A percentile compares a stretch with the other conserved stretches of the same genome.
phyloP scores from a whole-genome alignment of 2,888 invertebrate genomes.

The Laspeyria flexula region DNA sequence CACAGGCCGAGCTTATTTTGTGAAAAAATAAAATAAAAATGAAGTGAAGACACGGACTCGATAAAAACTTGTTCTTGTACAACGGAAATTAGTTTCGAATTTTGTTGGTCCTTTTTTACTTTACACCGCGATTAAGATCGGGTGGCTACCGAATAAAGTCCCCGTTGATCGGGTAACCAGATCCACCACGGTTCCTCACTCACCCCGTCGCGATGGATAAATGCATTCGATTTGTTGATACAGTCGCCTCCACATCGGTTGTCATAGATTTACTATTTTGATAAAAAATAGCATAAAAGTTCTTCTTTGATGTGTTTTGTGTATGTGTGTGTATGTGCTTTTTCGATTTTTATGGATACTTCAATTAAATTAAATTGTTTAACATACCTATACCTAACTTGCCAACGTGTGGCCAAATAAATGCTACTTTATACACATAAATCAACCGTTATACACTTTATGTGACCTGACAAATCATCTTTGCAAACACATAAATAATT shows the following conservation, averaged over 20 bases:
- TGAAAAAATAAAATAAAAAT: conserved; percentile 45
- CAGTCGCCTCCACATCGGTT: conserved; percentile 43
- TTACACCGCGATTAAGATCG: conserved; percentile 57
- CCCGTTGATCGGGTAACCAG: conserved; percentile 55
- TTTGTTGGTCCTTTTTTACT: conserved; percentile 51
- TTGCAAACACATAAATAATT: not conserved
- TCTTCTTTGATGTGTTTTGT: no score
- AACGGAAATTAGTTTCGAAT: conserved; percentile 56
- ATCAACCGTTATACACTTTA: not conserved
- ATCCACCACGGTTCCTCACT: conserved; percentile 49
- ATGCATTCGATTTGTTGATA: conserved; percentile 45
- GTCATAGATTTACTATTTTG: conserved; percentile 16
- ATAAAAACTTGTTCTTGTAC: conserved; percentile 53
- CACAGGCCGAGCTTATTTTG: conserved; percentile 16
- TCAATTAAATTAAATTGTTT: no score
- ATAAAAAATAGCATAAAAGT: not conserved
- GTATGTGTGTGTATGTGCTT: no score
- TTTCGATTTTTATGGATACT: no score
- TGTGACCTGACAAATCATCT: not conserved
- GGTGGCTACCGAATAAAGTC: conserved; percentile 66
- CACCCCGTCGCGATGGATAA: conserved; percentile 51
- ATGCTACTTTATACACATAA: no score
- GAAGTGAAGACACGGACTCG: conserved; percentile 39
- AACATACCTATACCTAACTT: no score
- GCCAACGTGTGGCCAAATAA: no score